phyloP scores from a whole-genome alignment of 2,113 vertebrate genomes.

The Sakesphorus luctuosus region DNA sequence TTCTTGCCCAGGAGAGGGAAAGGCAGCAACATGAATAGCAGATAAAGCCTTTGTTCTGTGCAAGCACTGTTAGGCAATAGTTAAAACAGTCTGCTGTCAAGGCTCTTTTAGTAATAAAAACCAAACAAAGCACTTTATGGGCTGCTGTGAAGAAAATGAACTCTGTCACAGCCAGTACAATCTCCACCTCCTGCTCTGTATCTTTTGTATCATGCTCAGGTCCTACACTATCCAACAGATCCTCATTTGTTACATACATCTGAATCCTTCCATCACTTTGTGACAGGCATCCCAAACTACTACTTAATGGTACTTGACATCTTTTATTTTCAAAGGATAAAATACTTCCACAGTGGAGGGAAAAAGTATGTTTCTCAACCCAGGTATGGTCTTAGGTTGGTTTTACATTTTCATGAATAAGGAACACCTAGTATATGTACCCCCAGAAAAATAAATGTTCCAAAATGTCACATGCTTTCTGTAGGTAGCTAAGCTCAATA shows the following conservation, averaged over 20 bases:
- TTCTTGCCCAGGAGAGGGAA: background rate
- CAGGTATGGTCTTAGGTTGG: background rate
- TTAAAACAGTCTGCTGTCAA: background rate
- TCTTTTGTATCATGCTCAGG: background rate
- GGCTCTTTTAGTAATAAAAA: background rate
- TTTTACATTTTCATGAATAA: background rate
- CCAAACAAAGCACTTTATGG: background rate
- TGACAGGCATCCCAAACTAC: background rate
- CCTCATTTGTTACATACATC: background rate
- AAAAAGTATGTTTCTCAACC: background rate
- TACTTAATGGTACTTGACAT: background rate
- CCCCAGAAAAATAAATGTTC: background rate
- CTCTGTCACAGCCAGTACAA: background rate
- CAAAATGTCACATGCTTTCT: background rate
- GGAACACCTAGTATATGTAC: background rate
- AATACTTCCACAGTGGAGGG: background rate
- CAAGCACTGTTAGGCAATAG: background rate
- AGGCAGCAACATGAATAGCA: background rate
- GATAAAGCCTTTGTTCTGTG: background rate
- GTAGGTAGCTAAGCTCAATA: background rate
- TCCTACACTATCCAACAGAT: background rate
- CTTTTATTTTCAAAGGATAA: background rate
- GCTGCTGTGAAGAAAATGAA: background rate
- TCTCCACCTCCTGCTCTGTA: background rate
- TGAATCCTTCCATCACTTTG: background rate